A percentile compares a stretch with the other conserved stretches of the same genome.
phyloP scores from a whole-genome alignment of 30 jellyfish, hydroid and myxozoan genomes.

The Sanderia malayensis region DNA sequence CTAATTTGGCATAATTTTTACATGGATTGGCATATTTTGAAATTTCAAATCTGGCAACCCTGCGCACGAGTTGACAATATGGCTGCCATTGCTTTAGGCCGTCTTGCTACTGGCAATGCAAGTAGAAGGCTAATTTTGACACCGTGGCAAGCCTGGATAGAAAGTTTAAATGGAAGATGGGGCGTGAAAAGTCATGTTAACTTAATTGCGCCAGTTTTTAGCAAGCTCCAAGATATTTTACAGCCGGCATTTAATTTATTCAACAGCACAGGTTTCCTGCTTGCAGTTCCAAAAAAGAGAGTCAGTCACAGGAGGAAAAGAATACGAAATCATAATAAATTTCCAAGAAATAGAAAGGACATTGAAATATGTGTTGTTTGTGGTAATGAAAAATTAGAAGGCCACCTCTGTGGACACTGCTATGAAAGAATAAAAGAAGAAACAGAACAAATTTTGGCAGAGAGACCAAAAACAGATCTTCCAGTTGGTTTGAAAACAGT shows the following conservation, averaged over 20 bases:
- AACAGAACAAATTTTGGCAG: slow-evolving; percentile 35
- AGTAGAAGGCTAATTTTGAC: neutral
- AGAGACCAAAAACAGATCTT: slow-evolving; percentile 17
- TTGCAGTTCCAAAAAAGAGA: slow-evolving; percentile 93
- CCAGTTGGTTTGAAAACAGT: slow-evolving; percentile 12
- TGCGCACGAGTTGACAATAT: neutral
- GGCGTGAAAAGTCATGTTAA: neutral
- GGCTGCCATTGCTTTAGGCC: neutral
- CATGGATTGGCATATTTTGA: too few species aligned
- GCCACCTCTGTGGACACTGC: slow-evolving; percentile 80
- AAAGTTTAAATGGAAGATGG: neutral
- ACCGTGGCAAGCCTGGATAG: slow-evolving; percentile 1
- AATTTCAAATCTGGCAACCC: too few species aligned
- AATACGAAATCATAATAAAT: slow-evolving; percentile 46
- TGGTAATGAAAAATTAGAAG: slow-evolving; percentile 72
- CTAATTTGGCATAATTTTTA: too few species aligned
- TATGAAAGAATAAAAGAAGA: slow-evolving; percentile 49
- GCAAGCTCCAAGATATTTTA: neutral
- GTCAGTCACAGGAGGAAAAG: slow-evolving; percentile 72
- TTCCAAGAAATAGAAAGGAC: slow-evolving; percentile 82
- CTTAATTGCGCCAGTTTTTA: neutral
- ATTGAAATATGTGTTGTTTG: slow-evolving; percentile 92
- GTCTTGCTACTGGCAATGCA: neutral
- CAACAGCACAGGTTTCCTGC: slow-evolving; percentile 60
- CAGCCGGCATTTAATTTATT: slow-evolving; percentile 7